Percentiles rank a stretch among this genome's conserved stretches.
Evolutionary conservation across 2,113 vertebrate species (phyloP).

Genomic region (Colaptes auratus): DNA sequence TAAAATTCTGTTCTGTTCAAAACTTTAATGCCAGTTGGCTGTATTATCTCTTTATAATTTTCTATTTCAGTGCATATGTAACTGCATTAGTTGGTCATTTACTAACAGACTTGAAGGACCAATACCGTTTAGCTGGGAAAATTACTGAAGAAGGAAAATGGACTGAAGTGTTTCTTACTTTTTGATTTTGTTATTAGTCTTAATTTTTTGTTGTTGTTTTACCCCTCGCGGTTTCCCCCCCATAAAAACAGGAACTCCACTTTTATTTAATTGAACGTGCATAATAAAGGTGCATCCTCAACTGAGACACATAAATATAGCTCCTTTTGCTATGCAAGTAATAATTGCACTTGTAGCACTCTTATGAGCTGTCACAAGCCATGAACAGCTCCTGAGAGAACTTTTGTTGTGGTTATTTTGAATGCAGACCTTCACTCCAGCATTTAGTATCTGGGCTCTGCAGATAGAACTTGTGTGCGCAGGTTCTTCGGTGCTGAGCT

Average conservation of each 20-base stretch:
- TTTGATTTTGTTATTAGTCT: not conserved
- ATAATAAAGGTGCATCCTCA: not conserved
- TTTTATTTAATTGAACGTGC: not conserved
- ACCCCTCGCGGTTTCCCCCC: too few species aligned
- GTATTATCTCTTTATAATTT: conserved; percentile 4
- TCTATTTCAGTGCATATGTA: not conserved
- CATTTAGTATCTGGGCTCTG: not conserved
- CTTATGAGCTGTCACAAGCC: not conserved
- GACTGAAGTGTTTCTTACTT: not conserved
- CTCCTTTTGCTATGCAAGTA: not conserved
- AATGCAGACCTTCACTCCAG: not conserved
- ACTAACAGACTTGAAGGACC: conserved; percentile 33
- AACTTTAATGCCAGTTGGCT: conserved; percentile 23
- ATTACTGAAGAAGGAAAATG: not conserved
- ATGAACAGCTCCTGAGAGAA: not conserved
- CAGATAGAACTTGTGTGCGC: not conserved
- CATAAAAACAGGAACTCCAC: not conserved
- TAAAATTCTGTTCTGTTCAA: not conserved
- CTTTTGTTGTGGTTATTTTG: not conserved
- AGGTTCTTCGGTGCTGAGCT: rapidly evolving
- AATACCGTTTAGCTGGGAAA: not conserved
- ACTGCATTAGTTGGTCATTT: conserved; percentile 34
- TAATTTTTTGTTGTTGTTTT: not conserved
- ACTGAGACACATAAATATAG: not conserved
- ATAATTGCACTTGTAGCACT: not conserved